phyloP scores from a whole-genome alignment of 2,113 vertebrate genomes.

The Amphiprion ocellaris region DNA sequence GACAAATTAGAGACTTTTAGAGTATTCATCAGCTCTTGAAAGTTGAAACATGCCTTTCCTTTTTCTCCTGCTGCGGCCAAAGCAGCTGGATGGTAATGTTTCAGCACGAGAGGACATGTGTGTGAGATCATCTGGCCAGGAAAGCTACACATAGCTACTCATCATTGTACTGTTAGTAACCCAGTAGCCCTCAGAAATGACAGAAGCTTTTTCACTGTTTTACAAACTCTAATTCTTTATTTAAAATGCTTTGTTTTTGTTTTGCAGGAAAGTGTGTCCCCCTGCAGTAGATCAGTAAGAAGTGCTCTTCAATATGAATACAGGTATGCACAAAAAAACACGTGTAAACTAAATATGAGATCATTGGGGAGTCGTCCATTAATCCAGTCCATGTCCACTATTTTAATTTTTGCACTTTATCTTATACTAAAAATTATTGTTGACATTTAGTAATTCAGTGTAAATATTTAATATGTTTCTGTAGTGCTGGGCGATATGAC shows the following conservation, averaged over 20 bases:
- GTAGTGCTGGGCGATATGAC: too few species aligned
- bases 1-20: not conserved
- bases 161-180: too few species aligned
- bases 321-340: conserved; percentile 75
- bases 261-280: conserved; percentile 78
- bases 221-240: not conserved
- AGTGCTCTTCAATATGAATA: conserved; percentile 85
- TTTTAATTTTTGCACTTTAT: not conserved
- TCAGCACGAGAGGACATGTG: not conserved
- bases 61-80: not conserved
- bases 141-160: too few species aligned
- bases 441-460: not conserved
- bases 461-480: not conserved
- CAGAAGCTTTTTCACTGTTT: not conserved
- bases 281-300: conserved; percentile 67
- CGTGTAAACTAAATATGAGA: not conserved
- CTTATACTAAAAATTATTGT: not conserved
- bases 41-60: not conserved
- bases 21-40: not conserved
- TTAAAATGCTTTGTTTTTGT: conserved; percentile 29
- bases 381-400: not conserved
- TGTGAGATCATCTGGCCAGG: not conserved
- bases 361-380: not conserved
- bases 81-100: not conserved
- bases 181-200: too few species aligned